Base-by-base conservation (phyloP, 2,113 vertebrate species). In the Peromyscus maniculatus region DNA sequence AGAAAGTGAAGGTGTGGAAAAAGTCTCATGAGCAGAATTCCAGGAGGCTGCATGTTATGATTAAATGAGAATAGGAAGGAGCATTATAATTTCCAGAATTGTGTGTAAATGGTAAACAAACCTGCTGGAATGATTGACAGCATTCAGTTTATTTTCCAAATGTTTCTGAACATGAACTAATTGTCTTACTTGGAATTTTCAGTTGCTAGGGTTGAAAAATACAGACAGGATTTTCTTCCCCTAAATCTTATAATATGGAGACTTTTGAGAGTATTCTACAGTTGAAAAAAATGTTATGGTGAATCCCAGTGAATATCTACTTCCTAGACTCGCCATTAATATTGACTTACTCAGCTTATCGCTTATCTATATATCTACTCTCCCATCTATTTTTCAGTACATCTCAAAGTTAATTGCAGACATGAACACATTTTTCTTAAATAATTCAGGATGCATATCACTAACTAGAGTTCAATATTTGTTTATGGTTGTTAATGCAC, bases 401-500 rank as follows among this genome's bases (percentile, higher is more conserved):
- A 52, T 89, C 94, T 93, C 69, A 83, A 57, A 69, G 15, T 88
- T 93, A 92, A 67, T 28, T 59, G 64, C 79, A 87, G 39, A 89
- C 9, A 64, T 46, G 11, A 97, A 77, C 57, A 89, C 43, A n/a
- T 93, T 71, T 46, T 89, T 19, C 46, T 31, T 88, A 83, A 96
- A 94, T 89, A 89, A 36, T 97, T 97, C 26, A 96, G 12, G 62
- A 87, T 57, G 24, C 19, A 28, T 79, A 46, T 79, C 59, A 66
- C 82, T 91, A 95, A 95, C 62, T 43, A 82, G 36, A 78, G 13
- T 75, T 96, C 36, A 84, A n/a, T 89, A 86, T 94, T 79, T 97
- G 86, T 86, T 91, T 94, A 87, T 7, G 91, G 39, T 39, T 96
- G 92, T 96, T 72, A 92, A 87, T 33, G 6, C 91, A 93, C 90